phyloP scores from a whole-genome alignment of 2,888 invertebrate species.

The Euplagia quadripunctaria region DNA sequence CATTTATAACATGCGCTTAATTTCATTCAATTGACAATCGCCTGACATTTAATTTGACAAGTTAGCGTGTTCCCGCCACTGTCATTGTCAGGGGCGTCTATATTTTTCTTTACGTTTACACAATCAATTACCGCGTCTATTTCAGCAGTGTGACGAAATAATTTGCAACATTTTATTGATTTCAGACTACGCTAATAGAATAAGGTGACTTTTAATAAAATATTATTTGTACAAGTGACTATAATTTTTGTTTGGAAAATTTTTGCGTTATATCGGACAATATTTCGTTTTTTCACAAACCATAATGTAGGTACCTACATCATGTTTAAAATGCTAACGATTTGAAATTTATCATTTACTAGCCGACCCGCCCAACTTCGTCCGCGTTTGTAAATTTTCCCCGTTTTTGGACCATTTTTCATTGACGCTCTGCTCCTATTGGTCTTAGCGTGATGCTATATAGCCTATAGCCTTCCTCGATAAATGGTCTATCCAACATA shows the following conservation, averaged over 20 bases:
- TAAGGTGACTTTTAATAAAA: constrained; percentile 8
- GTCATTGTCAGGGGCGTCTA: constrained; percentile 71
- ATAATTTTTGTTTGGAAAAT: neutral
- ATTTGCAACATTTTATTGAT: constrained; percentile 37
- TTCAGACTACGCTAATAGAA: constrained; percentile 43
- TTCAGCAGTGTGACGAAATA: constrained; percentile 24
- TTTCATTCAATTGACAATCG: constrained; percentile 41
- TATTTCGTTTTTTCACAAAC: no score
- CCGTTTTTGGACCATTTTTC: no score
- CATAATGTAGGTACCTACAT: no score
- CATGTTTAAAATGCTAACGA: no score
- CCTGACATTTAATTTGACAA: constrained; percentile 57
- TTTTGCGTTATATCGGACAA: neutral
- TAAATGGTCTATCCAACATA: no score
- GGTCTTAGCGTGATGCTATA: no score
- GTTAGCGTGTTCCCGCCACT: constrained; percentile 53
- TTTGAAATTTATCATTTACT: no score
- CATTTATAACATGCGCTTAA: constrained; percentile 21
- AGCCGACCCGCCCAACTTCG: no score
- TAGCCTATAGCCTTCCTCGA: no score
- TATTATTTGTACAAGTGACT: neutral
- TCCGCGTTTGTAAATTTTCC: no score
- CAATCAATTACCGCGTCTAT: constrained; percentile 36
- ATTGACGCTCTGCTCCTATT: no score
- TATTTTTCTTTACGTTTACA: constrained; percentile 44